These are phyloP conservation scores for Formica aserva DNA, from an alignment of 2,888 invertebrate genomes.

Conservation along the genomic window DNA sequence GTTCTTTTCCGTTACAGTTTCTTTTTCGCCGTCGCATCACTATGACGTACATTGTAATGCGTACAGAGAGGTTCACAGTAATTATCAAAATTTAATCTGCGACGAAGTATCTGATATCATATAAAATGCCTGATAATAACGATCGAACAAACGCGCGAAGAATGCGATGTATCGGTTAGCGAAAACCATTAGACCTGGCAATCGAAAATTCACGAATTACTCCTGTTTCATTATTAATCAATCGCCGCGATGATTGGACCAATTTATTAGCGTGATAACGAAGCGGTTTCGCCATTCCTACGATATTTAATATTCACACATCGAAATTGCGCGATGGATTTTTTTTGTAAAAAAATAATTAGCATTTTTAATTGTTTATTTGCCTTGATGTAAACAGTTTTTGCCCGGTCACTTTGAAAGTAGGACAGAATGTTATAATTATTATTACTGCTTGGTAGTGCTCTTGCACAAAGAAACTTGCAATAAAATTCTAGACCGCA, in stretches of 20 bases:
- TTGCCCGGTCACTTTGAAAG: neutral
- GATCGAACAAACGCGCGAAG: conserved; percentile 18
- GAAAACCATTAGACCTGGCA: neutral
- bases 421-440: conserved; percentile 7
- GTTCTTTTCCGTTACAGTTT: neutral
- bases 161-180: neutral
- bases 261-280: conserved; percentile 55
- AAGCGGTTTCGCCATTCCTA: conserved; percentile 20
- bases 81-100: conserved; percentile 38
- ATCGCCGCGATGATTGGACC: conserved; percentile 40
- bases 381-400: neutral
- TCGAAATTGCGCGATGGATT: neutral
- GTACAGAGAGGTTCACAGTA: conserved; percentile 1
- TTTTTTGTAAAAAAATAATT: conserved; percentile 22
- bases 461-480: conserved; percentile 12
- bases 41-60: neutral
- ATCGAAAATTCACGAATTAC: conserved; percentile 39
- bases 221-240: conserved; percentile 42
- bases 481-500: conserved; percentile 33
- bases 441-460: neutral
- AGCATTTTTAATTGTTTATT: neutral
- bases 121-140: conserved; percentile 36
- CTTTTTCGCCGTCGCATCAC: neutral
- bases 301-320: conserved; percentile 29
- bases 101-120: neutral